Evolutionary conservation across 2,797 vertebrate species (phyloP).

Genomic region (Gallinago stenura): DNA sequence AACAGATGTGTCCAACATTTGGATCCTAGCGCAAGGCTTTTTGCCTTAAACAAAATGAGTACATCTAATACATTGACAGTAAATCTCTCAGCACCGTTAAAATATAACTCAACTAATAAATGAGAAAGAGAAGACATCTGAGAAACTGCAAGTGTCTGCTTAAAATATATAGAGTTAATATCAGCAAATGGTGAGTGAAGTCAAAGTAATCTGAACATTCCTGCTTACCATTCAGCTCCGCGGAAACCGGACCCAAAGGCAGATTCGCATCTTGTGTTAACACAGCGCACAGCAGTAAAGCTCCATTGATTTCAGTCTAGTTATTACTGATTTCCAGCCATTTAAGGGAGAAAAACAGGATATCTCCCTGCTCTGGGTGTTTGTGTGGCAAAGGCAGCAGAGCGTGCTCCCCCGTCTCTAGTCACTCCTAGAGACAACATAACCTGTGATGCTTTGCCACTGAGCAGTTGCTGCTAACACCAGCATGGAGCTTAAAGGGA

Average conservation of each 20-base stretch:
- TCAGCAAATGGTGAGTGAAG: conserved; percentile 62
- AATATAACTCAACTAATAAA: conserved; percentile 69
- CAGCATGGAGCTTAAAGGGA: neutral
- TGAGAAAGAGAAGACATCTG: conserved; percentile 71
- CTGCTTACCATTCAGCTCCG: conserved; percentile 19
- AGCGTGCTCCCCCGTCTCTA: neutral
- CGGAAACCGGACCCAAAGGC: neutral
- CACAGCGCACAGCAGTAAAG: neutral
- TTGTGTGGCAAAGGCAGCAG: conserved; percentile 41
- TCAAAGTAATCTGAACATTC: conserved; percentile 32
- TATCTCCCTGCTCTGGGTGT: neutral
- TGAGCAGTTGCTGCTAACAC: neutral
- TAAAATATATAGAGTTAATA: conserved; percentile 71
- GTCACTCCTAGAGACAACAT: neutral
- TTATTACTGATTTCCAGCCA: conserved; percentile 38
- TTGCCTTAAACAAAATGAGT: conserved; percentile 71
- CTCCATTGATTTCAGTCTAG: conserved; percentile 20
- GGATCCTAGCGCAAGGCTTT: conserved; percentile 49
- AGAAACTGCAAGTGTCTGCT: conserved; percentile 70
- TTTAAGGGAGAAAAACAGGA: neutral
- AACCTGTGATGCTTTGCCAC: neutral
- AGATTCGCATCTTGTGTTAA: conserved; percentile 23
- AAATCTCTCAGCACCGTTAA: conserved; percentile 77
- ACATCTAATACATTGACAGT: conserved; percentile 66
- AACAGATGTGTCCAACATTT: conserved; percentile 73